Base-by-base conservation (phyloP, 2,888 invertebrate genomes). In the Dendrolimus pini region DNA sequence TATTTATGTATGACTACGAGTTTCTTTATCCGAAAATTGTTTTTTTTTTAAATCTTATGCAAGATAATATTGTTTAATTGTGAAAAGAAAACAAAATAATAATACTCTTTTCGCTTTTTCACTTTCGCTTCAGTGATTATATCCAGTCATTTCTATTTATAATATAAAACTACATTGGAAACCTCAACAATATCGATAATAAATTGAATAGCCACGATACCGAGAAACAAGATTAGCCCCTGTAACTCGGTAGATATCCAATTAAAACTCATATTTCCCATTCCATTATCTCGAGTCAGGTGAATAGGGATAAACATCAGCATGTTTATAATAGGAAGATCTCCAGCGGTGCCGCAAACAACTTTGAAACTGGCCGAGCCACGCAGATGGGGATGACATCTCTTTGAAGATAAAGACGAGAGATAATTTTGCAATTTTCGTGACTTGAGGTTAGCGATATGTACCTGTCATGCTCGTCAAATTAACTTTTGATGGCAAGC, bases 381-480 rank as follows among this genome's bases (percentile, higher is more conserved):
- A 71, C 77, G 78, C 83, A 82, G 82, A 81, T 89, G 89, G 78
- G 75, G 78, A 82, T 86, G 89, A 89, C 89, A 85, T 90, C 87
- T 84, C 89, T 89, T 90, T 89, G 89, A 89, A 87, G 89, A 89
- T 89, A 85, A 86, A 86, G 89, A 85, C 78, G 82, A 77, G 69
- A 88, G 85, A 87, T 89, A 89, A 89, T 88, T 90, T 86, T 80
- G 83, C 85, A 86, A 86, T 89, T 87, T 87, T 89, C 88, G 76
- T 82, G 72, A 79, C 72, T 74, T 78, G 80, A 83, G 79, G 76
- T 79, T 77, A 73, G 74, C 77, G 76, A 83, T 84, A 81, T 81
- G 78, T 85, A 83, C 77, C 80, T 82, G 83, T 82, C 83, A 80
- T 82, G 78, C 75, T 80, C 72, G 75, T 72, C 71, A 82, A 85